A percentile compares a stretch with the other conserved stretches of the same genome.
Evolutionary conservation across 2,113 vertebrate genomes (phyloP).

Genomic region (Ornithorhynchus anatinus): DNA sequence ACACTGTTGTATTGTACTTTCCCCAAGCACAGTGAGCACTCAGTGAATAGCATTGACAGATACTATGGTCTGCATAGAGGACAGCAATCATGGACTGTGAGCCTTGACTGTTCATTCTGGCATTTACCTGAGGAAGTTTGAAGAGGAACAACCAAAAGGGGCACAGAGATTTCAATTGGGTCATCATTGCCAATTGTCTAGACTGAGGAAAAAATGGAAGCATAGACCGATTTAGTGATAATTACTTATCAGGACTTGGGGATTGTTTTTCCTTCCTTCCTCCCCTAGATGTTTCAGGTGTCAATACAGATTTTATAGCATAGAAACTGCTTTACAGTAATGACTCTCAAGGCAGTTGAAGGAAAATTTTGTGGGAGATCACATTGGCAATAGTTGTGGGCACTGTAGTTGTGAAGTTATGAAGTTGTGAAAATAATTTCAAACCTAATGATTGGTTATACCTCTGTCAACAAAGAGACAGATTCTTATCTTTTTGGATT

Average conservation of each 20-base stretch:
- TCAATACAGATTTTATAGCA: conserved; percentile 3
- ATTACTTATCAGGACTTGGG: background rate
- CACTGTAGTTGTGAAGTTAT: background rate
- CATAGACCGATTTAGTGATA: conserved; percentile 6
- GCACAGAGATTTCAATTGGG: conserved; percentile 32
- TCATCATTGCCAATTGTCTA: conserved; percentile 13
- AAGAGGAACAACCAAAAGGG: conserved; percentile 25
- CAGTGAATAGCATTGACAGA: no score
- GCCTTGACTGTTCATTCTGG: conserved; percentile 26
- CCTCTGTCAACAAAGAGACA: background rate
- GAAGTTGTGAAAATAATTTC: conserved; percentile 11
- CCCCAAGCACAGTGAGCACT: no score
- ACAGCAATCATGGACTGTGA: no score
- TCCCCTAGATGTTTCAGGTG: background rate
- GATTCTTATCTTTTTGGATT: background rate
- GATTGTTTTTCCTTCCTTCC: background rate
- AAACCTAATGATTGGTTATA: background rate
- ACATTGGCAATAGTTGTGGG: background rate
- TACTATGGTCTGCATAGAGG: no score
- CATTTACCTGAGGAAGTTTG: conserved; percentile 37
- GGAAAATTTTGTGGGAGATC: conserved; percentile 6
- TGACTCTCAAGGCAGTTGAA: conserved; percentile 14
- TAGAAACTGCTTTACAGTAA: background rate
- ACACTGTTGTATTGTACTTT: no score
- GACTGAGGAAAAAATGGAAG: conserved; percentile 13